Percentiles rank a stretch among this genome's conserved stretches.
These are phyloP conservation scores for Drosophila atripex DNA, from an alignment of 2,888 invertebrate genomes.

Conservation along the genomic window DNA sequence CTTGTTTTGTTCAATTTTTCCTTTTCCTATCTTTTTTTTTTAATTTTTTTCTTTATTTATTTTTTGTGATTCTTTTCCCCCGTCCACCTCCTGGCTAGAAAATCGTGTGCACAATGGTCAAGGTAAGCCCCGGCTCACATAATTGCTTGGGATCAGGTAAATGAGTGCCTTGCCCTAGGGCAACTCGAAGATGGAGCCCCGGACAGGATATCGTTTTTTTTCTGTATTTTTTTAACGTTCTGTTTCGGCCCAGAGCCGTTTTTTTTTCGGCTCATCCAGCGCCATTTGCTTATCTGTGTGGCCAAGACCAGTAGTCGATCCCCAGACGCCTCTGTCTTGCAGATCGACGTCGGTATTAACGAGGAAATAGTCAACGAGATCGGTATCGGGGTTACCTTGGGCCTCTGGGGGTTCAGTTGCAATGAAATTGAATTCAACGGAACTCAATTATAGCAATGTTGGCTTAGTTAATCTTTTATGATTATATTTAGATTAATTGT, in stretches of 20 bases:
- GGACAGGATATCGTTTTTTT: conserved; percentile 64
- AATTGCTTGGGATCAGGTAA: conserved; percentile 71
- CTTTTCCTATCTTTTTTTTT: neutral
- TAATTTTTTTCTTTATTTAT: neutral
- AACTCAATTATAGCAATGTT: conserved; percentile 20
- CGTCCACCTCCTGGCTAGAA: conserved; percentile 59
- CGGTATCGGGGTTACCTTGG: conserved; percentile 28
- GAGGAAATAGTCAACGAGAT: conserved; percentile 42
- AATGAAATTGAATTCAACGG: conserved; percentile 27
- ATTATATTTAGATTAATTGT: conserved; percentile 13
- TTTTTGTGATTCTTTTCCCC: conserved; percentile 36
- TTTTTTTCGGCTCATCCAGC: conserved; percentile 47
- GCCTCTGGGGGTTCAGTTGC: neutral
- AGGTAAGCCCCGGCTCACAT: conserved; percentile 48
- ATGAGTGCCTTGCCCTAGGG: conserved; percentile 66
- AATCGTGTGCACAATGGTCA: conserved; percentile 65
- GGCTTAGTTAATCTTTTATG: neutral
- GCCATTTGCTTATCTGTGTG: conserved; percentile 44
- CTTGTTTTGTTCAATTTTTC: conserved; percentile 23
- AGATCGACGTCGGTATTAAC: conserved; percentile 57
- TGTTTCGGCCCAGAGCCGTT: conserved; percentile 38
- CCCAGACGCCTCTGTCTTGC: conserved; percentile 58
- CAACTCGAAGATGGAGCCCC: conserved; percentile 46
- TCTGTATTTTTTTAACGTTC: conserved; percentile 28
- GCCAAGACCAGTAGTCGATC: conserved; percentile 66